These are phyloP conservation scores for Pseudochaenichthys georgianus DNA, from an alignment of 2,797 vertebrate genomes.

Conservation along the genomic window DNA sequence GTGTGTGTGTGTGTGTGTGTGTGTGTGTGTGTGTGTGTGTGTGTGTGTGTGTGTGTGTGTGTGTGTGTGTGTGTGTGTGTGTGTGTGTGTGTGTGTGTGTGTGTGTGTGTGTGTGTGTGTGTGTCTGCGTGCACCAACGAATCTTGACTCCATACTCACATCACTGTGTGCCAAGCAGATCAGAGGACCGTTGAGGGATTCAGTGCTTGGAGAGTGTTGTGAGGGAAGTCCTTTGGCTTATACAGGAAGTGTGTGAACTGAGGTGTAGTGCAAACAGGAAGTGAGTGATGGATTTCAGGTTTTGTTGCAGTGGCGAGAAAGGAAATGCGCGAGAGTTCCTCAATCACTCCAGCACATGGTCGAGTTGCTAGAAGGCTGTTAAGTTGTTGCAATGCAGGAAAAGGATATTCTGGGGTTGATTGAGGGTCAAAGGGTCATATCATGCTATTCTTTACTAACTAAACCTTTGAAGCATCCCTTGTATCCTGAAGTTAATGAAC, in stretches of 20 bases:
- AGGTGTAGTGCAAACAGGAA: conserved; percentile 77
- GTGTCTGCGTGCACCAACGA: not conserved
- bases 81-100: conserved; percentile 15
- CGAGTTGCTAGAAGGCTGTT: conserved; percentile 56
- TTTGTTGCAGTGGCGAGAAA: conserved; percentile 54
- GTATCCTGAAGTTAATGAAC: not conserved
- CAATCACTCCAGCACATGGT: conserved; percentile 51
- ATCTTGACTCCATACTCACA: conserved; percentile 56
- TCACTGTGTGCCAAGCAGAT: conserved; percentile 68
- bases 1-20: not conserved
- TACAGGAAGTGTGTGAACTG: conserved; percentile 77
- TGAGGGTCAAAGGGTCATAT: conserved; percentile 2
- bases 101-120: conserved; percentile 13
- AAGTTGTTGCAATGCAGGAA: conserved; percentile 52
- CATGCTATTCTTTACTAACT: not conserved
- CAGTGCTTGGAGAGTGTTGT: conserved; percentile 43
- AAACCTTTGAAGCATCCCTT: not conserved
- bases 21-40: too few relatives aligned
- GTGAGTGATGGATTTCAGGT: conserved; percentile 72
- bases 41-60: not conserved
- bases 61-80: conserved; percentile 3
- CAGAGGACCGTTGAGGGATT: conserved; percentile 66
- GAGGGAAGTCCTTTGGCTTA: conserved; percentile 70
- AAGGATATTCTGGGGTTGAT: not conserved
- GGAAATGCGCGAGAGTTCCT: conserved; percentile 60